Evolutionary conservation across 92 coral and sea anemone species (phyloP), one percentile per base, ranked within the genome.

Genomic region (Palythoa grandiflora): DNA sequence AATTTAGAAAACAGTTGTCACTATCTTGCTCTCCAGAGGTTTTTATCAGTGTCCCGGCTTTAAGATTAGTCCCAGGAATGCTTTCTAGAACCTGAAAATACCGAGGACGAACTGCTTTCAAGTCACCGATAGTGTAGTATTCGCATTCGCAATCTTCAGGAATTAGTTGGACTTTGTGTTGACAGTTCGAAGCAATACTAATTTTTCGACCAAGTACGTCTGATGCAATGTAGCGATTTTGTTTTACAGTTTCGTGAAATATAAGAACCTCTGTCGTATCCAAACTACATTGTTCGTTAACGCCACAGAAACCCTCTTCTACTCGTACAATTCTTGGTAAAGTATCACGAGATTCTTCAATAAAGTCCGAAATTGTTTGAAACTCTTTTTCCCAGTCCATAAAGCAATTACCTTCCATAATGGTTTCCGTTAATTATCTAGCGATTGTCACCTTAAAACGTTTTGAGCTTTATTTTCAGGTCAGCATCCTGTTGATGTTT

Each of bases 261-360:
- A 81, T 63, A 81, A 81, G 86, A 5, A 81, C n/a, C 28, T 81
- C 44, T 39, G 60, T 63, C 1, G 73, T 20, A 21, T 81, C 86
- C 17, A 81, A 20, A 20, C 86, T 81, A 9, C 75, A 81, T 5
- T 65, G 75, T 17, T 81, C 86, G 15, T 81, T 81, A 1, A 81
- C 71, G n/a, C 86, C 86, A 63, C 86, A 81, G 47, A 81, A 81
- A 40, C 86, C 86, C 20, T 81, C 86, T 81, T 81, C 86, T 6
- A 81, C 86, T 65, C 74, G 57, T 28, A 81, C 57, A 3, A 81
- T 48, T 21, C 86, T 68, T 12, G 86, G 86, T 21, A 81, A 47
- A 1, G 75, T 81, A 14, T 81, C 75, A 6, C 86, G 86, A 51
- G n/a, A 81, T 40, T 81, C 86, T 1, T 81, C 86, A 10, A 81